Conservation (phyloP, 2,113 vertebrate species). For the Tragelaphus strepsiceros region DNA sequence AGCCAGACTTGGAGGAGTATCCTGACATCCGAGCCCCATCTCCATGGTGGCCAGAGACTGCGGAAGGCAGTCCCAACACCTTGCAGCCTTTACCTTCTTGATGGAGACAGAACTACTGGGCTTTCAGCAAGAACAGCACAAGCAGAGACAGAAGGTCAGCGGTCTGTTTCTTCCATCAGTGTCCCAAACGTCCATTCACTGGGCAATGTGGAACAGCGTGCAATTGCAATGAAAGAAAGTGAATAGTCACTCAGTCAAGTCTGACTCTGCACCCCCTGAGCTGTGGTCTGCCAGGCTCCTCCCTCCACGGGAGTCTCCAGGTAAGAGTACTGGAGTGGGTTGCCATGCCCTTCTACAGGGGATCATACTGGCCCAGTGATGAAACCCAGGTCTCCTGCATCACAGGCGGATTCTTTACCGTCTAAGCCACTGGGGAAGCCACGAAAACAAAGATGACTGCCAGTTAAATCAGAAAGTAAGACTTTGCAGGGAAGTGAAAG, state of each 20-base stretch:
- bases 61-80: neutral
- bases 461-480: fast-evolving
- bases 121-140: fast-evolving
- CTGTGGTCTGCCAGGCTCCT: neutral
- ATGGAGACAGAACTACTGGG: fast-evolving
- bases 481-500: neutral
- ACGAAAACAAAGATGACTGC: fast-evolving
- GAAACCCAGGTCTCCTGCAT: neutral
- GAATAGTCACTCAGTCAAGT: fast-evolving
- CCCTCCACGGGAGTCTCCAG: neutral
- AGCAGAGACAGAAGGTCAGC: fast-evolving
- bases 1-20: fast-evolving
- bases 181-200: fast-evolving
- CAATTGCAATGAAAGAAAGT: fast-evolving
- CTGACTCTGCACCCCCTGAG: neutral
- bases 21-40: fast-evolving
- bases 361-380: neutral
- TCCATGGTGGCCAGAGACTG: fast-evolving
- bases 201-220: fast-evolving
- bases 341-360: neutral
- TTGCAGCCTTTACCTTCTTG: fast-evolving
- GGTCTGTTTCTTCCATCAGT: fast-evolving
- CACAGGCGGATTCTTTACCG: neutral
- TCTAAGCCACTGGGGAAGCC: neutral
- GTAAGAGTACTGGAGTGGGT: neutral